phyloP scores from a whole-genome alignment of 2,888 invertebrate species.

The Tipula lateralis region DNA sequence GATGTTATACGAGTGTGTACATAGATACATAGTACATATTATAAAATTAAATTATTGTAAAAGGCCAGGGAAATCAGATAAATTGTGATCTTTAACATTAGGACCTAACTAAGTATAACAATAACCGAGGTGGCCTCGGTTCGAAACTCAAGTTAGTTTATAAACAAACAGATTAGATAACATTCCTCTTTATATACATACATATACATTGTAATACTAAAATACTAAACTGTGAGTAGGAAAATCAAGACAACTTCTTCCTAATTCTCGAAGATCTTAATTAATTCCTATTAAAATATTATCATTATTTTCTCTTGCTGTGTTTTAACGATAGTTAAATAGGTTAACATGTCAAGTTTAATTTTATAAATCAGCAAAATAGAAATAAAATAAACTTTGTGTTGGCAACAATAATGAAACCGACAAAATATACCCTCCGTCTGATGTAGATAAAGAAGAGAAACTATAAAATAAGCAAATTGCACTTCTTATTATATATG shows the following conservation, averaged over 20 bases:
- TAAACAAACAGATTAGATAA: too few species aligned
- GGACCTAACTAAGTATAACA: too few species aligned
- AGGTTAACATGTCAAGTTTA: neutral
- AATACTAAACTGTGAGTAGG: too few species aligned
- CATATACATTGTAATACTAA: too few species aligned
- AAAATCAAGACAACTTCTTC: neutral
- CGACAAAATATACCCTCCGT: neutral
- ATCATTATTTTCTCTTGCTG: neutral
- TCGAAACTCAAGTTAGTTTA: too few species aligned
- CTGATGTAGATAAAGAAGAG: neutral
- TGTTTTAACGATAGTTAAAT: neutral
- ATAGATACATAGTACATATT: too few species aligned
- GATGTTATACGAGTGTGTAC: too few species aligned
- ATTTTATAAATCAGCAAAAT: neutral
- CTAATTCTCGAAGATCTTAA: neutral
- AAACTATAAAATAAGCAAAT: neutral
- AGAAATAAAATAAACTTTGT: neutral
- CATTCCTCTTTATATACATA: too few species aligned
- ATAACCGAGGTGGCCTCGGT: too few species aligned
- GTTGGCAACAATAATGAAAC: neutral
- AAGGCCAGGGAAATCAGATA: too few species aligned
- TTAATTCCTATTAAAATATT: neutral
- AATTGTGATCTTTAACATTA: too few species aligned
- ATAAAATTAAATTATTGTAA: too few species aligned
- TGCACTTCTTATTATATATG: neutral